Base-by-base conservation (phyloP, 2,888 invertebrate species). In the Acutogordius australiensis region DNA sequence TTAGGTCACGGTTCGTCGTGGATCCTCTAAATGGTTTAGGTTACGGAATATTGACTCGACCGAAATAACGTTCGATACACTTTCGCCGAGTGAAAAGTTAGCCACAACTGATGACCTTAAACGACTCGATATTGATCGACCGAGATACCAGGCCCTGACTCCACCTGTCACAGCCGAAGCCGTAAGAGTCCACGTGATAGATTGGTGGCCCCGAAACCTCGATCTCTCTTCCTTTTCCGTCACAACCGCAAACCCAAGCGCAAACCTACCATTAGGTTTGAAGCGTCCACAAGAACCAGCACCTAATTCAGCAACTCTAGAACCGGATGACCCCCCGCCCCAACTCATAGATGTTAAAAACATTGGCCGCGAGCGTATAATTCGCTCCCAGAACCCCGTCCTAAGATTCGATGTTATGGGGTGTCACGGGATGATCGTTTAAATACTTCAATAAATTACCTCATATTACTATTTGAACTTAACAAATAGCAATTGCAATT, bases 361-460 rank as follows among this genome's bases (percentile, higher is more conserved):
- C 23, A n/a, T 51, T n/a, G 51, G 51, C 4, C 8, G 51, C 4
- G 51, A 51, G 23, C 8, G 26, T n/a, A 51, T 51, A 4, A 23
- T 23, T n/a, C 8, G 51, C 4, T 51, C 51, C 4, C 51, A 51
- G 26, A 51, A 51, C 26, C 51, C 51, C 4, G 51, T 51, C 4
- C 8, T 51, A 26, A 8, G 51, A 4, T n/a, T 51, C 13, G 51
- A 51, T 23, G 26, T 51, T 8, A 51, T 51, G 51, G 51, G 51
- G 23, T 51, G 51, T 26, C 51, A 51, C 23, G 51, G 51, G n/a
- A 51, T 51, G 51, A 51, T 51, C 26, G 51, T 51, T 4, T 51
- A 23, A 51, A 51, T 37, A 37, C n/a, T n/a, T n/a, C n/a, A n/a
- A n/a, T n/a, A n/a, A n/a, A n/a, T n/a, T n/a, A n/a, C n/a, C n/a